Base-by-base conservation (phyloP, 37 sponge, comb jelly and placozoan genomes). In the Cladorhizidae sp. region DNA sequence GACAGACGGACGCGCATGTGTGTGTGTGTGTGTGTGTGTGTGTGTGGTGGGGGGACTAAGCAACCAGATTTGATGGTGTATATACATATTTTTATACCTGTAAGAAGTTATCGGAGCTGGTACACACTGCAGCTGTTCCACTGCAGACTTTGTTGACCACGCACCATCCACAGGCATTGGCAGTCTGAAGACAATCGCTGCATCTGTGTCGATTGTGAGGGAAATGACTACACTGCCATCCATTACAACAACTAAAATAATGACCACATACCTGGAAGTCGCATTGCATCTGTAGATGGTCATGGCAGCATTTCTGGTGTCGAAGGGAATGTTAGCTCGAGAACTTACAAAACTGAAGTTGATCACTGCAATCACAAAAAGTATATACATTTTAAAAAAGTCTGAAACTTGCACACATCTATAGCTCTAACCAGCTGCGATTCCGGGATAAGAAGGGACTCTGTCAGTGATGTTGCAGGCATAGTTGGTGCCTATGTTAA, bases 121-220 rank as follows among this genome's bases (percentile, higher is more conserved):
- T 40, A 57, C 83, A 81, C 32, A 38, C 45, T 40, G 45, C 49
- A 52, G 68, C 33, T 36, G 57, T 56, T 51, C 75, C 89, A 78
- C 76, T 89, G 80, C 85, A 83, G 25, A 69, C 28, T 61, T 74
- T 74, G 32, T 80, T 81, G 51, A 57, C 51, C 31, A 68, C 55
- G 76, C 88, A 87, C 88, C 88, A 87, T 17, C 82, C 88, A 81
- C 88, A 87, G n/a, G 50, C 71, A 74, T 52, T 70, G 20, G 65
- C 64, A 42, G 75, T 87, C 31, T 70, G 42, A n/a, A 87, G 52
- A 81, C 88, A 87, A 18, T 67, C 72, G 42, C 77, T 74, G 69
- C 88, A 87, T 29, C 88, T 87, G 75, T 8, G 5, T 14, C 7
- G 32, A 33, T 32, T 35, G 7, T 31, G 35, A 32, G 32, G 17